These are phyloP conservation scores for Plemyria rubiginata DNA, from an alignment of 2,888 invertebrate genomes.

Conservation along the genomic window DNA sequence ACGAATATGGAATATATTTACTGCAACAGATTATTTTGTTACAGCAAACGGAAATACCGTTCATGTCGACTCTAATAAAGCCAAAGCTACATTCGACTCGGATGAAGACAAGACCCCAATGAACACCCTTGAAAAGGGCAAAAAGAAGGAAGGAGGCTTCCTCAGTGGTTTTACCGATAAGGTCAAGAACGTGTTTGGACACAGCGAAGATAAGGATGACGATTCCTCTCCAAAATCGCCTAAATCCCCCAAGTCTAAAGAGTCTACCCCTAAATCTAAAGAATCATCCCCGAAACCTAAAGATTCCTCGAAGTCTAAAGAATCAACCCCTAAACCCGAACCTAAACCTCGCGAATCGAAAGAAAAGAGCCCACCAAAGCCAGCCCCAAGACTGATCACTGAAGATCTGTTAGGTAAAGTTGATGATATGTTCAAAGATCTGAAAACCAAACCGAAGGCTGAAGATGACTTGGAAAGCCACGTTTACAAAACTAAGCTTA, in stretches of 20 bases:
- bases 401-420: constrained; percentile 80
- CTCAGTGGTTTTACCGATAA: constrained; percentile 75
- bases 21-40: constrained; percentile 30
- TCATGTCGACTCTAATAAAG: constrained; percentile 81
- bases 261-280: constrained; percentile 65
- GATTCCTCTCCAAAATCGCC: constrained; percentile 46
- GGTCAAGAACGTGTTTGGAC: constrained; percentile 72
- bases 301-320: constrained; percentile 55
- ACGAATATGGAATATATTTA: background rate
- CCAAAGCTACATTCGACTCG: constrained; percentile 83
- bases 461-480: constrained; percentile 67
- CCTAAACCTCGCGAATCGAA: constrained; percentile 62
- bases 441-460: constrained; percentile 64
- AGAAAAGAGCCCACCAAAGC: constrained; percentile 71
- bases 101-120: constrained; percentile 83
- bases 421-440: constrained; percentile 81
- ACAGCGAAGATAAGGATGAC: constrained; percentile 72
- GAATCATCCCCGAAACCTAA: constrained; percentile 52
- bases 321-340: constrained; percentile 66
- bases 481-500: constrained; percentile 72
- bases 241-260: constrained; percentile 49
- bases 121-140: constrained; percentile 82
- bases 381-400: constrained; percentile 74
- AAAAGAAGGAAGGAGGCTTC: constrained; percentile 76
- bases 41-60: constrained; percentile 77